Conservation (phyloP, 2,113 vertebrate species). For the Onychostruthus taczanowskii region DNA sequence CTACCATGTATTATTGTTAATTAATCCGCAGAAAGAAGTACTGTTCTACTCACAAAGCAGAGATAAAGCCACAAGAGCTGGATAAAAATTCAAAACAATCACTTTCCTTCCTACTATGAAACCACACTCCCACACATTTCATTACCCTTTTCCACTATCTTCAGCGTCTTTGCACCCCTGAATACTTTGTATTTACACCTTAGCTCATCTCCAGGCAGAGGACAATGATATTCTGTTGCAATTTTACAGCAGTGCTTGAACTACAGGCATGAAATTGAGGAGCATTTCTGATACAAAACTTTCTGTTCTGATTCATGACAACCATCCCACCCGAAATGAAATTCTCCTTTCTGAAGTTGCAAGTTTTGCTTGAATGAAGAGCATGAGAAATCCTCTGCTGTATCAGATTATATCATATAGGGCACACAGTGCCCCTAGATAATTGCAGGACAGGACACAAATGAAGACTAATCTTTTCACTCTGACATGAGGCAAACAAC, state of each 20-base stretch:
- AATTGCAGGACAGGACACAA: not conserved
- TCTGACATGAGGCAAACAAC: not conserved
- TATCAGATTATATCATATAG: not conserved
- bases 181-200: not conserved
- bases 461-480: not conserved
- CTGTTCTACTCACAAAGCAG: not conserved
- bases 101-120: not conserved
- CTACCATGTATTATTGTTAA: not conserved
- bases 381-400: not conserved
- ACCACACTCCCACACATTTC: not conserved
- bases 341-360: not conserved
- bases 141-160: not conserved
- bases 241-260: not conserved
- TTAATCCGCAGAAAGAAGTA: not conserved
- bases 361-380: not conserved
- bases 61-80: slow-evolving; percentile 22
- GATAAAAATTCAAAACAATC: slow-evolving; percentile 50
- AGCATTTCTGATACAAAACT: not conserved
- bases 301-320: not conserved
- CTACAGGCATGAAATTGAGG: not conserved
- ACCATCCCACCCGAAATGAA: not conserved
- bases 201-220: not conserved
- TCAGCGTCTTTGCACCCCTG: not conserved
- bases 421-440: not conserved
- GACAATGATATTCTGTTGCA: not conserved